Evolutionary conservation across 2,797 vertebrate species (phyloP).

Genomic region (Ptychobarbus kaznakovi): DNA sequence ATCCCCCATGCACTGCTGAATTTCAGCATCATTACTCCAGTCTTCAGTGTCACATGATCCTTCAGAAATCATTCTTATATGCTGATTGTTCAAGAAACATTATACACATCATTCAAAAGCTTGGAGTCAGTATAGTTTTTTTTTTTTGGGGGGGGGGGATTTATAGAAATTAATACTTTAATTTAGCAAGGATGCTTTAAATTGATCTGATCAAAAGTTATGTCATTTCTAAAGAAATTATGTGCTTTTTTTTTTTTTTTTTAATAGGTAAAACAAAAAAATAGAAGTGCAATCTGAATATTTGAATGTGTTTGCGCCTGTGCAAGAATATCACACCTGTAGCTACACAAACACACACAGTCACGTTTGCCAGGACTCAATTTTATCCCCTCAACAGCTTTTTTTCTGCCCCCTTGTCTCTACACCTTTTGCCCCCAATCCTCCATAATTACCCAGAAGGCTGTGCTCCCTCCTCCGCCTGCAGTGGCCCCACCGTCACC

Average conservation of each 20-base stretch:
- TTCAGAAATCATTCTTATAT: background rate
- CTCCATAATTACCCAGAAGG: slow-evolving; percentile 71
- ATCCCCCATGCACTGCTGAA: too few species aligned
- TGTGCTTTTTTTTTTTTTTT: background rate
- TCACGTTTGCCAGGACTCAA: slow-evolving; percentile 31
- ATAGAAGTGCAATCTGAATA: background rate
- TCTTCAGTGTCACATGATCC: too few species aligned
- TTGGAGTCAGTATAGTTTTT: too few species aligned
- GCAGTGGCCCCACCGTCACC: slow-evolving; percentile 55
- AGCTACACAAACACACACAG: slow-evolving; percentile 6
- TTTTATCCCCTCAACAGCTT: slow-evolving; percentile 27
- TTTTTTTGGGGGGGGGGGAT: too few species aligned
- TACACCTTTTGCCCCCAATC: slow-evolving; percentile 45
- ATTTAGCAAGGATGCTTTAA: too few species aligned
- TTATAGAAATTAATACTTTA: too few species aligned
- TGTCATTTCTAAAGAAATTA: too few species aligned
- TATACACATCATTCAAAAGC: too few species aligned
- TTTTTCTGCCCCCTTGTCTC: slow-evolving; percentile 31
- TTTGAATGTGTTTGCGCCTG: background rate
- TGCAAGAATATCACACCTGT: background rate
- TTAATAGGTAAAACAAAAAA: background rate
- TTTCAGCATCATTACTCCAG: too few species aligned
- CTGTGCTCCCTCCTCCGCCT: slow-evolving; percentile 60
- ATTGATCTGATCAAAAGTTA: too few species aligned
- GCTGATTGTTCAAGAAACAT: too few species aligned